These are phyloP conservation scores for Nephrotoma flavescens DNA, from an alignment of 2,888 invertebrate genomes.

Conservation along the genomic window DNA sequence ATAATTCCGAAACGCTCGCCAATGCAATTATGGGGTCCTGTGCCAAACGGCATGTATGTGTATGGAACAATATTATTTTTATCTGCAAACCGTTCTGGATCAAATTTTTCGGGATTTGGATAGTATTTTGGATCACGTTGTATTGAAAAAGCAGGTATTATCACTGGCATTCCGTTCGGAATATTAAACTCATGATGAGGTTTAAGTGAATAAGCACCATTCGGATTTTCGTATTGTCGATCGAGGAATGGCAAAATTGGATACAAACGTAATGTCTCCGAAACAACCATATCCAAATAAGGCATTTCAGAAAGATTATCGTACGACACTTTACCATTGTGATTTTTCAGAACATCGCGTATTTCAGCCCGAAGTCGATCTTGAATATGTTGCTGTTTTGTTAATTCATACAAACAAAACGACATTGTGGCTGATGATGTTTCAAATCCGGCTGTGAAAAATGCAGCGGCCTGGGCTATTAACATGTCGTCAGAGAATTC, in stretches of 20 bases:
- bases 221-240: slow-evolving; percentile 21
- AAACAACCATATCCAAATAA: slow-evolving; percentile 31
- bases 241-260: slow-evolving; percentile 29
- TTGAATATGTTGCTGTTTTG: slow-evolving; percentile 26
- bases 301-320: slow-evolving; percentile 29
- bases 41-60: slow-evolving; percentile 30
- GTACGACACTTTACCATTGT: slow-evolving; percentile 28
- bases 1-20: slow-evolving; percentile 27
- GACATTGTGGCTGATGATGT: slow-evolving; percentile 24
- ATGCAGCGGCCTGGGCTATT: slow-evolving; percentile 27
- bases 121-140: slow-evolving; percentile 29
- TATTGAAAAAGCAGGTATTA: slow-evolving; percentile 24
- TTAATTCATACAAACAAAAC: slow-evolving; percentile 20
- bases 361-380: slow-evolving; percentile 31
- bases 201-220: slow-evolving; percentile 16
- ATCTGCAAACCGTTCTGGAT: slow-evolving; percentile 29
- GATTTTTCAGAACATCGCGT: slow-evolving; percentile 21
- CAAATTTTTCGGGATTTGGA: slow-evolving; percentile 24
- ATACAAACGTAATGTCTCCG: slow-evolving; percentile 28
- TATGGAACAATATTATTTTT: slow-evolving; percentile 24
- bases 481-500: slow-evolving; percentile 20
- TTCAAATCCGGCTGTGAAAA: slow-evolving; percentile 29
- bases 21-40: slow-evolving; percentile 30
- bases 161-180: slow-evolving; percentile 25
- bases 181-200: slow-evolving; percentile 21